Percentiles rank a stretch among this genome's conserved stretches.
phyloP scores from a whole-genome alignment of 2,113 vertebrate genomes.

The Trogon melanurus region DNA sequence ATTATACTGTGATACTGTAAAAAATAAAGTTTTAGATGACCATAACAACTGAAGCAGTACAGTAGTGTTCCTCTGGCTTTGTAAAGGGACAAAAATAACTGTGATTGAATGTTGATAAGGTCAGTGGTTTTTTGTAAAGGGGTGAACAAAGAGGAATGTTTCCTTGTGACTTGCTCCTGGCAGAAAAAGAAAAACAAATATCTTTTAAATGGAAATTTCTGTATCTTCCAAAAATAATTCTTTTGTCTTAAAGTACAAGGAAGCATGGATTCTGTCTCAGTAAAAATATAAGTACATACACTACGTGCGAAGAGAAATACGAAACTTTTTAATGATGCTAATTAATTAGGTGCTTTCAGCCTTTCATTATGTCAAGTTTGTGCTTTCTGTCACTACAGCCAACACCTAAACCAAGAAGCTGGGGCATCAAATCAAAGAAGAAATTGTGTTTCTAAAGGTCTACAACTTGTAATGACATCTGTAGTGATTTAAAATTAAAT shows the following conservation, averaged over 20 bases:
- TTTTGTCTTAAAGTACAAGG: background rate
- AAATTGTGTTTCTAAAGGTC: background rate
- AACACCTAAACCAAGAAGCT: background rate
- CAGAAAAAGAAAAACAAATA: background rate
- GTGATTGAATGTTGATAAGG: background rate
- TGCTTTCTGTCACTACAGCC: background rate
- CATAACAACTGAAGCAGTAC: background rate
- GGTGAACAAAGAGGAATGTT: background rate
- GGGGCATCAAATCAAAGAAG: background rate
- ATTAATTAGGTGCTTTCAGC: background rate
- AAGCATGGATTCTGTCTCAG: background rate
- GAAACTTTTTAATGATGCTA: background rate
- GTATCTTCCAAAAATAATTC: background rate
- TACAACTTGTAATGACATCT: background rate
- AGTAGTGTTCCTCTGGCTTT: background rate
- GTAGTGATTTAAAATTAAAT: background rate
- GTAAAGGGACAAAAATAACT: background rate
- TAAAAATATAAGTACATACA: background rate
- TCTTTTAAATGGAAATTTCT: background rate
- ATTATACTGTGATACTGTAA: background rate
- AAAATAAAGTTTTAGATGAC: background rate
- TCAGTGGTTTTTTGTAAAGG: background rate
- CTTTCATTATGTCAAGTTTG: background rate
- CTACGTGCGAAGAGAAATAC: background rate
- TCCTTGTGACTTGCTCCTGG: accelerated